These are phyloP conservation scores for Zeuzera pyrina DNA, from an alignment of 2,888 invertebrate genomes.

Conservation along the genomic window DNA sequence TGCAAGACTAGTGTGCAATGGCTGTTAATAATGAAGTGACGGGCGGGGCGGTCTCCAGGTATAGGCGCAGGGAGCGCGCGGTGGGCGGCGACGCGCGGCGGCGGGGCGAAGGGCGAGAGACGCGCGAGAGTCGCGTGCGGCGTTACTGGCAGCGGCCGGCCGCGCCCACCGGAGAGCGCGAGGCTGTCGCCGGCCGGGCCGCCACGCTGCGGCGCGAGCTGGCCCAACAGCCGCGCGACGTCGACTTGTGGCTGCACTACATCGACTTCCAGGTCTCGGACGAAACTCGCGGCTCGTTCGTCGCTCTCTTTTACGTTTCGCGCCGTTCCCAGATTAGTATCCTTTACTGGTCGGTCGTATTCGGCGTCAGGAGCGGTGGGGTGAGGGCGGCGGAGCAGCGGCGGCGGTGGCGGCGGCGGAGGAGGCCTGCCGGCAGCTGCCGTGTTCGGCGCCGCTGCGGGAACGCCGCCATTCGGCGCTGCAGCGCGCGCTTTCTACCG, in stretches of 20 bases:
- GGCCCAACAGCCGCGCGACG: conserved; percentile 28
- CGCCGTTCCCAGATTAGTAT: no score
- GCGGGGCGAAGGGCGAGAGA: no score
- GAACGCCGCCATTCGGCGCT: conserved; percentile 13
- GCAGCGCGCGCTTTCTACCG: conserved; percentile 20
- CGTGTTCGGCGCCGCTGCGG: conserved; percentile 8
- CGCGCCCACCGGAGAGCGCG: conserved; percentile 16
- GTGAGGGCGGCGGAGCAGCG: conserved; percentile 15
- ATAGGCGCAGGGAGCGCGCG: conserved; percentile 12
- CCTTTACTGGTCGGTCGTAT: no score
- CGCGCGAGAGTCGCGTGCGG: no score
- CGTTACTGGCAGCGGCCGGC: background rate
- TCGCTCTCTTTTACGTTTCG: no score
- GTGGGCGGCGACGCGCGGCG: conserved; percentile 12
- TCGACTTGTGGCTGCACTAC: conserved; percentile 37
- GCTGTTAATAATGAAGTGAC: no score
- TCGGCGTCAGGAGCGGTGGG: conserved; percentile 26
- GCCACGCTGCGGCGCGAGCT: conserved; percentile 32
- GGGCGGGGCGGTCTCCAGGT: conserved; percentile 7
- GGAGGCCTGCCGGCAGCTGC: conserved; percentile 17
- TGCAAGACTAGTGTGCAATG: no score
- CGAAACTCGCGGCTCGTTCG: no score
- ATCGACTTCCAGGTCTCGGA: conserved; percentile 38
- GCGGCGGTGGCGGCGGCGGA: conserved; percentile 20
- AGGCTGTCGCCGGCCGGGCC: conserved; percentile 22